Evolutionary conservation across 2,888 invertebrate species (phyloP).

Genomic region (Tachina grossa): DNA sequence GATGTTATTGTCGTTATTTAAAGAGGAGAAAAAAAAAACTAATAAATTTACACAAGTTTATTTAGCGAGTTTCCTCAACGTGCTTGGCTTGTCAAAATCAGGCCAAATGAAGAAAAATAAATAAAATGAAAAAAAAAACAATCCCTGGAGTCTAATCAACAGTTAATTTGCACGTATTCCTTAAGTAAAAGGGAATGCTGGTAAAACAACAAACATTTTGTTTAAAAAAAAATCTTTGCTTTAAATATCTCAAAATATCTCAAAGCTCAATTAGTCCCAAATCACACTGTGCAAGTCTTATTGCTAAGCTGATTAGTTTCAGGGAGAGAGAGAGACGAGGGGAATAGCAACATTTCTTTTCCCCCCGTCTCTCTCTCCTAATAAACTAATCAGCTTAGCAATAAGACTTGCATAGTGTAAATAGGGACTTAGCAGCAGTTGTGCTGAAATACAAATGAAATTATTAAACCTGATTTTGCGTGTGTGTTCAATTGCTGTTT

Average conservation of each 20-base stretch:
- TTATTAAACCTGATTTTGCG: conserved; percentile 7
- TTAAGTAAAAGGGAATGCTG: background rate
- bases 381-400: too few relatives aligned
- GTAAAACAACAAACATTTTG: background rate
- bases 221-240: too few relatives aligned
- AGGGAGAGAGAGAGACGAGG: too few relatives aligned
- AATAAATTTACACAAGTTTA: conserved; percentile 18
- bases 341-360: too few relatives aligned
- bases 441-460: conserved; percentile 12
- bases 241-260: too few relatives aligned
- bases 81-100: background rate
- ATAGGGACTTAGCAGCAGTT: background rate
- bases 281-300: too few relatives aligned
- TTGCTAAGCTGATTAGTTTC: too few relatives aligned
- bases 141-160: conserved; percentile 19
- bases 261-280: too few relatives aligned
- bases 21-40: background rate
- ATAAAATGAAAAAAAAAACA: background rate
- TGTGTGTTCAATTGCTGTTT: background rate
- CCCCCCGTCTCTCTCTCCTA: too few relatives aligned
- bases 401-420: too few relatives aligned
- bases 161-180: conserved; percentile 24
- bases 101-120: background rate
- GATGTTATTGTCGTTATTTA: background rate
- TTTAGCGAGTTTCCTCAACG: background rate